Conservation (phyloP, 64 coral and sea anemone genomes). For the Acropora yongei region DNA sequence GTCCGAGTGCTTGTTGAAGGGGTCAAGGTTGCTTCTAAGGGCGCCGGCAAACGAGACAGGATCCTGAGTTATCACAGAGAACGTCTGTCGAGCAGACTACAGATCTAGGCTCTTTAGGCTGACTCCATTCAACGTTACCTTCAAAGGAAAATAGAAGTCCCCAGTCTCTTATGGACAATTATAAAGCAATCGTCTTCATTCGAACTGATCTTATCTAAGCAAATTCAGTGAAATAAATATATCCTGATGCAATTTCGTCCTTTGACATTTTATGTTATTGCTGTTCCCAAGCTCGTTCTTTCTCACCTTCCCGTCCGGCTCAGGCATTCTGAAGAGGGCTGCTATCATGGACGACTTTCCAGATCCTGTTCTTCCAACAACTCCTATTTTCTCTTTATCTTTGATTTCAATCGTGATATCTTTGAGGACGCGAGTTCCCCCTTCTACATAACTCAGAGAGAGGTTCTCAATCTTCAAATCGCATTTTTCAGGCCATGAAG, state of each 20-base stretch:
- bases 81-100: slow-evolving; percentile 10
- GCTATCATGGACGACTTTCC: slow-evolving; percentile 78
- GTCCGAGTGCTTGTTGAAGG: slow-evolving; percentile 5
- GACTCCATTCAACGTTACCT: slow-evolving; percentile 42
- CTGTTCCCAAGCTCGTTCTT: too few relatives aligned
- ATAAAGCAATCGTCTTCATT: not conserved
- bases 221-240: too few relatives aligned
- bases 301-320: slow-evolving; percentile 53
- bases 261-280: too few relatives aligned
- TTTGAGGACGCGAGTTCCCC: slow-evolving; percentile 58
- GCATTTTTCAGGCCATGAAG: slow-evolving; percentile 68
- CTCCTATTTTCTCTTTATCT: slow-evolving; percentile 71
- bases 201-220: too few relatives aligned
- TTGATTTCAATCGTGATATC: slow-evolving; percentile 62
- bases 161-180: too few relatives aligned
- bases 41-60: slow-evolving; percentile 40
- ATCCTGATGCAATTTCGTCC: too few relatives aligned
- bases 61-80: slow-evolving; percentile 57
- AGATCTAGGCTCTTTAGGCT: slow-evolving; percentile 13
- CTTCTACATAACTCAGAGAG: slow-evolving; percentile 56
- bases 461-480: slow-evolving; percentile 51
- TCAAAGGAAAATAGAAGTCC: not conserved
- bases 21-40: slow-evolving; percentile 47
- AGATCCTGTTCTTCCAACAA: slow-evolving; percentile 77
- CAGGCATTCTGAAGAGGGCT: slow-evolving; percentile 71